Evolutionary conservation across 2,888 invertebrate genomes (phyloP).

Genomic region (Agonum fuliginosum): DNA sequence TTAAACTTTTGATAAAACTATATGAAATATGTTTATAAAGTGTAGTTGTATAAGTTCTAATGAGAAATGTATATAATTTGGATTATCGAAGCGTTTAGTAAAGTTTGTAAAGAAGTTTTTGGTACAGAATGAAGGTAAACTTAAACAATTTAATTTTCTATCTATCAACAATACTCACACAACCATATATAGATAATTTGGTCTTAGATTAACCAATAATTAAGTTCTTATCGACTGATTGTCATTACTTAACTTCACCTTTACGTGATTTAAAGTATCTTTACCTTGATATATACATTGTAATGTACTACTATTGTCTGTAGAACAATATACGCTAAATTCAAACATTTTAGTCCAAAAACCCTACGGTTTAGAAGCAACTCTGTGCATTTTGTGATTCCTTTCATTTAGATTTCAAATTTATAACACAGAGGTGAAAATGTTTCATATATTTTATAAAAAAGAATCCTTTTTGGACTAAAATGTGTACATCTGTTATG

Average conservation of each 20-base stretch:
- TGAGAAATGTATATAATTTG: too few relatives aligned
- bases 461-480: constrained; percentile 66
- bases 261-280: constrained; percentile 59
- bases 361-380: background rate
- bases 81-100: too few relatives aligned
- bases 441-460: constrained; percentile 42
- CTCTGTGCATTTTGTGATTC: background rate
- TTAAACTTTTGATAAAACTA: too few relatives aligned
- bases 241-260: constrained; percentile 59
- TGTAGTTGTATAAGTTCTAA: too few relatives aligned
- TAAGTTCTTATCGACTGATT: constrained; percentile 11
- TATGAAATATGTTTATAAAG: too few relatives aligned
- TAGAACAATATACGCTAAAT: constrained; percentile 63
- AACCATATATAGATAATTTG: constrained; percentile 55
- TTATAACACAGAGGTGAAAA: constrained; percentile 19
- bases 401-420: constrained; percentile 14
- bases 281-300: constrained; percentile 67
- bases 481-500: constrained; percentile 63
- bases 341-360: constrained; percentile 49
- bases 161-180: constrained; percentile 43
- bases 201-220: constrained; percentile 56
- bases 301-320: constrained; percentile 69
- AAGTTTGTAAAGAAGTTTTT: constrained; percentile 3
- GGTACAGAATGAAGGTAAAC: background rate
- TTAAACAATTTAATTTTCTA: constrained; percentile 27